These are phyloP conservation scores for Coptodon bakossiorum DNA, from an alignment of 2,113 vertebrate genomes.

Conservation along the genomic window DNA sequence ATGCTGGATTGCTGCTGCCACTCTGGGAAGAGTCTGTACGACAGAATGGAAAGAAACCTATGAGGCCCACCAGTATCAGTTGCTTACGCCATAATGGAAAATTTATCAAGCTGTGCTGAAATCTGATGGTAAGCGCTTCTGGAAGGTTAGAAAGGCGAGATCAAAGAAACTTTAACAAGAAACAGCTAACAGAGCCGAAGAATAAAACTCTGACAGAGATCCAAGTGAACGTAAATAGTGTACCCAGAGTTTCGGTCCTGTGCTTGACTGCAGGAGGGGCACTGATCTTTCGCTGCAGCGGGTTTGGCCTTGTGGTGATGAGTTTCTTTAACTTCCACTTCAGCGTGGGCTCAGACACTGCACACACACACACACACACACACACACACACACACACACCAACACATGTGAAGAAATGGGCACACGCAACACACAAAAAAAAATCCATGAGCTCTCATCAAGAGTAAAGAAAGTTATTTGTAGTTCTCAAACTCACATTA, in stretches of 20 bases:
- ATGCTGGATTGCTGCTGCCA: conserved; percentile 86
- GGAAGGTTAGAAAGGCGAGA: background rate
- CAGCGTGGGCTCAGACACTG: conserved; percentile 92
- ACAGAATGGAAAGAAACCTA: background rate
- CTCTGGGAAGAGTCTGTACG: conserved; percentile 84
- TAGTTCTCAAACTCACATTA: background rate
- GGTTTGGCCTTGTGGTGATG: conserved; percentile 84
- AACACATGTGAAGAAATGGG: background rate
- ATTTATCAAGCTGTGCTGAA: background rate
- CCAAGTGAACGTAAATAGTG: background rate
- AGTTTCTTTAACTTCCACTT: conserved; percentile 89
- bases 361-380: background rate
- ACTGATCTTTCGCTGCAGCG: conserved; percentile 85
- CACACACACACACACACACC: background rate
- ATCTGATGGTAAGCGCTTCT: background rate
- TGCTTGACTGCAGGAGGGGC: conserved; percentile 81
- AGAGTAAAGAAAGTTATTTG: background rate
- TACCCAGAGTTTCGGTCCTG: conserved; percentile 79
- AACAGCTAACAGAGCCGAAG: background rate
- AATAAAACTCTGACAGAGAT: background rate
- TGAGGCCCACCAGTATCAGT: background rate
- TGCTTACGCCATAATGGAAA: background rate
- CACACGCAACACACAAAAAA: background rate
- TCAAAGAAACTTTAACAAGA: background rate
- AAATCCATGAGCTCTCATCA: background rate